These are phyloP conservation scores for Hydrolagus colliei DNA, from an alignment of 2,797 vertebrate genomes.

Conservation along the genomic window DNA sequence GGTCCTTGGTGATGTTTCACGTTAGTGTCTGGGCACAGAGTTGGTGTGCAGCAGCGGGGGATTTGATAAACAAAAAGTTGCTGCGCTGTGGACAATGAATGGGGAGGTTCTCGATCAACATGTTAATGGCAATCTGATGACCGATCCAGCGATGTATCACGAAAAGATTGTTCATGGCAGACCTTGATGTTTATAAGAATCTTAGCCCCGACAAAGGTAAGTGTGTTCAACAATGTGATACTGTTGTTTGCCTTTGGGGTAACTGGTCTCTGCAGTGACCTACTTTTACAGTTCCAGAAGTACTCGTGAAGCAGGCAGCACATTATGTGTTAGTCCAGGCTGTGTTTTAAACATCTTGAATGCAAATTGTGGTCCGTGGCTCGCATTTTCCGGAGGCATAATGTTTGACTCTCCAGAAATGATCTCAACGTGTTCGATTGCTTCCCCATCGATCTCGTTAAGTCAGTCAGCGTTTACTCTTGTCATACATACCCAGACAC, in stretches of 20 bases:
- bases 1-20: not conserved
- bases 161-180: conserved; percentile 76
- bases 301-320: not conserved
- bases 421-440: not conserved
- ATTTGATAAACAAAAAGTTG: conserved; percentile 7
- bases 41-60: not conserved
- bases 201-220: conserved; percentile 89
- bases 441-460: not conserved
- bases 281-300: not conserved
- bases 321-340: not conserved
- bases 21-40: not conserved
- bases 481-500: not conserved
- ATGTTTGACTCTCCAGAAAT: not conserved
- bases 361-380: not conserved
- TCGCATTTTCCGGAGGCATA: not conserved
- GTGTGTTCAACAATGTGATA: conserved; percentile 41
- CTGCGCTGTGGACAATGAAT: not conserved
- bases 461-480: not conserved
- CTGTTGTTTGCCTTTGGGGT: not conserved
- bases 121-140: conserved; percentile 40
- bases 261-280: not conserved
- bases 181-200: conserved; percentile 92
- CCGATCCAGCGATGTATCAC: conserved; percentile 52
- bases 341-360: not conserved
- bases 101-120: not conserved